Evolutionary conservation across 2,888 invertebrate species (phyloP), one percentile per base, ranked within the genome.

Genomic region (Zhuqinia jingwanae): DNA sequence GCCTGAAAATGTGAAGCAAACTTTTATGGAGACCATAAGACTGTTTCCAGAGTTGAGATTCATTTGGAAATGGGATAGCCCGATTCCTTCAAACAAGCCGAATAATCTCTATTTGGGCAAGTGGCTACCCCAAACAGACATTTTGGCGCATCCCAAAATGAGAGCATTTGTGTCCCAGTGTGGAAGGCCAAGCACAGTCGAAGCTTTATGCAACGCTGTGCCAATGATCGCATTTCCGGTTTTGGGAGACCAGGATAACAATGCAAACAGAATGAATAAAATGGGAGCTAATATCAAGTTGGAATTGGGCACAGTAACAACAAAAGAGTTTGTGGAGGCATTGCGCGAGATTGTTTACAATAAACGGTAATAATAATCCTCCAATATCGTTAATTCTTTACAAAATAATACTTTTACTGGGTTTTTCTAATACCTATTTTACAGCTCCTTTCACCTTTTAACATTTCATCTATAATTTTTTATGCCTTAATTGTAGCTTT

Each of bases 91-190:
- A n/a, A n/a, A n/a, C n/a, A n/a, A n/a, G n/a, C 90, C 91, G 0
- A 22, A 88, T n/a, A 91, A 91, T 81, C 87, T 91, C 1, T 73
- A 88, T n/a, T 87, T 90, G 1, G 65, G 86, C 10, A n/a, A 86
- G 22, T 91, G 91, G 91, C 80, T 91, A 42, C 90, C 91, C 1
- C 91, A 91, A 79, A 88, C 90, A 58, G 90, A 91, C 10, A 73
- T 91, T 8, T 68, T 60, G 50, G 77, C 20, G 6, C 84, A 84
- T 58, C 56, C 65, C 2, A 80, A 47, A 68, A 80, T 80, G 1
- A 13, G 27, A 3, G 88, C 75, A 15, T 90, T 90, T 77, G 73
- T 90, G 2, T 88, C 45, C 20, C 70, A 65, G 47, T 13, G 45
- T 11, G 82, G 76, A 22, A 25, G 58, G 47, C 76, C 81, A n/a